Evolutionary conservation across 2,797 vertebrate species (phyloP).

Genomic region (Hybognathus amarus): DNA sequence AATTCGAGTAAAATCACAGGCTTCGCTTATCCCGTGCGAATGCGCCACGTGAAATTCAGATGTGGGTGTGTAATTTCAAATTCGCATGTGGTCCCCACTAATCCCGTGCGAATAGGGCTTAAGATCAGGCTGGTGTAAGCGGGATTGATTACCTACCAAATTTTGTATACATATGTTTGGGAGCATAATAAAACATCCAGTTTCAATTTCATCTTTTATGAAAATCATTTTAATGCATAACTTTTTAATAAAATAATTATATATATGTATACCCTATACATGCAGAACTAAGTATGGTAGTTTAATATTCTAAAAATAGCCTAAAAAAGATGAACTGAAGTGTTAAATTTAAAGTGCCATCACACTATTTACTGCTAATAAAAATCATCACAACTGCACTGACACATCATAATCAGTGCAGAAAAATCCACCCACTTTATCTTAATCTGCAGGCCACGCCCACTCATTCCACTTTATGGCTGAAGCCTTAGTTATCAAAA

Average conservation of each 20-base stretch:
- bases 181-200: too few species aligned
- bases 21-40: too few species aligned
- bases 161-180: too few species aligned
- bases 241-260: too few species aligned
- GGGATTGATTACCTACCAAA: too few species aligned
- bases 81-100: too few species aligned
- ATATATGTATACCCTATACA: not conserved
- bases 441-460: conserved; percentile 8
- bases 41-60: too few species aligned
- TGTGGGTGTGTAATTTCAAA: too few species aligned
- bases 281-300: not conserved
- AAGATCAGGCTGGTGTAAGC: too few species aligned
- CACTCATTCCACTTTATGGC: conserved; percentile 15
- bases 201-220: not conserved
- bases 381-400: not conserved
- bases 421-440: not conserved
- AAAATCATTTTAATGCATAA: not conserved
- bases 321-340: not conserved
- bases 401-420: not conserved
- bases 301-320: not conserved
- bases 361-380: not conserved
- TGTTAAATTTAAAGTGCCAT: not conserved
- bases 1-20: too few species aligned
- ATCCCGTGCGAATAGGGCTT: too few species aligned
- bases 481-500: conserved; percentile 50